These are phyloP conservation scores for Pachyseris speciosa DNA, from an alignment of 64 coral and sea anemone species.

Conservation along the genomic window DNA sequence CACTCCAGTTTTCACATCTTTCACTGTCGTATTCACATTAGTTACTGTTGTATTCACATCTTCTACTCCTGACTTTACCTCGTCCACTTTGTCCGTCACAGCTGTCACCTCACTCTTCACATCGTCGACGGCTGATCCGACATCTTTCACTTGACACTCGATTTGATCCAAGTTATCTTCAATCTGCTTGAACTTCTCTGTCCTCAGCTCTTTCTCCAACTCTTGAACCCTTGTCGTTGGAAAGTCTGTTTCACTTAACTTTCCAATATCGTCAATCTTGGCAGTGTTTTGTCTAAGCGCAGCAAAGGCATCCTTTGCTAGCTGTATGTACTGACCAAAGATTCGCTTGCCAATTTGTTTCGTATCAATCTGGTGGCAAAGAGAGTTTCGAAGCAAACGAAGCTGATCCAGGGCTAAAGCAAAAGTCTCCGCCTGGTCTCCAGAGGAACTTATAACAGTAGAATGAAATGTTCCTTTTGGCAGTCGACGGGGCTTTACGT, in stretches of 20 bases:
- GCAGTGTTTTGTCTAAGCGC: not conserved
- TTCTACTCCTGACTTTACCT: not conserved
- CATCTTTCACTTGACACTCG: not conserved
- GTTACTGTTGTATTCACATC: too few relatives aligned
- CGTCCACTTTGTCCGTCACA: not conserved
- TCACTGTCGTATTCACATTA: too few relatives aligned
- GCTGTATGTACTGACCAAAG: not conserved
- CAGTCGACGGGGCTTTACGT: conserved; percentile 27
- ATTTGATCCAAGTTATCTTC: not conserved
- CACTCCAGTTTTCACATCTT: too few relatives aligned
- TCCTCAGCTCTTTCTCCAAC: not conserved
- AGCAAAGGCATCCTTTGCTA: conserved; percentile 18
- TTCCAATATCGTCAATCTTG: conserved; percentile 7
- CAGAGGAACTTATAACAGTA: not conserved
- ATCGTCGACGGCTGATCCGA: not conserved
- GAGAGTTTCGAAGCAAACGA: not conserved
- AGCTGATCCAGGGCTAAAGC: too few relatives aligned
- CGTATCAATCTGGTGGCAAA: conserved; percentile 18
- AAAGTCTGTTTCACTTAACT: conserved; percentile 42
- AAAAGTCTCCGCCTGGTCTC: conserved; percentile 36
- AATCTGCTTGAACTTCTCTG: not conserved
- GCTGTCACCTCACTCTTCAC: not conserved
- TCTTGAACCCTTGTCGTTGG: not conserved
- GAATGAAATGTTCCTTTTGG: not conserved
- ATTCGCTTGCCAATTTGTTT: not conserved